Evolutionary conservation across 1,140 invertebrate species (phyloP).

Genomic region (Lepidostoma basale): DNA sequence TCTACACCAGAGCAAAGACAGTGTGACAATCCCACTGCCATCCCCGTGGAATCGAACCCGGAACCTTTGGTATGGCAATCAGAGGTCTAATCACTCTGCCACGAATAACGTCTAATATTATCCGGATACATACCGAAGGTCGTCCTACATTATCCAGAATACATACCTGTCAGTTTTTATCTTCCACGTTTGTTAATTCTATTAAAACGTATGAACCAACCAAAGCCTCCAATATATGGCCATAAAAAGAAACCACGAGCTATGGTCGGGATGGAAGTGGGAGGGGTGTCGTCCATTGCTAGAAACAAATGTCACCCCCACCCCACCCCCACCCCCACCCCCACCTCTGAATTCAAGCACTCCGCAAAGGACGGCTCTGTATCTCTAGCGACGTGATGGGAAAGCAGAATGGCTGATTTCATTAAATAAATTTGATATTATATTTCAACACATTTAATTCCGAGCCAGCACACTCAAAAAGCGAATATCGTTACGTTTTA

Average conservation of each 20-base stretch:
- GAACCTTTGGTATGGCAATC: too few relatives aligned
- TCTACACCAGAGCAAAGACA: too few relatives aligned
- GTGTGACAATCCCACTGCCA: too few relatives aligned
- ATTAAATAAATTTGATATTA: conserved; percentile 12
- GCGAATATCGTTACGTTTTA: too few relatives aligned
- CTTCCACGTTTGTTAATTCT: background rate
- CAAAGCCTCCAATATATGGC: conserved; percentile 7
- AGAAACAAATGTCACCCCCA: conserved; percentile 6
- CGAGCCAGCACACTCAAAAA: background rate
- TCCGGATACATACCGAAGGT: too few relatives aligned
- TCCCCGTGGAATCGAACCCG: too few relatives aligned
- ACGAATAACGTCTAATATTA: too few relatives aligned
- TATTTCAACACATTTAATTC: conserved; percentile 1
- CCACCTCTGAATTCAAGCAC: background rate
- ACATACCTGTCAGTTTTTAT: too few relatives aligned
- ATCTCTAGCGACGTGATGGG: background rate
- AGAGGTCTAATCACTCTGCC: too few relatives aligned
- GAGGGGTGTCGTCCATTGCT: background rate
- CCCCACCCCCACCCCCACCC: background rate
- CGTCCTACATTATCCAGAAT: too few relatives aligned
- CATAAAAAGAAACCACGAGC: conserved; percentile 4
- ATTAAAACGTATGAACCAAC: background rate
- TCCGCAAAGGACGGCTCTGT: conserved; percentile 13
- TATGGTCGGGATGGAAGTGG: background rate
- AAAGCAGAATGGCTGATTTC: background rate